Conservation (phyloP, 2,888 invertebrate genomes). For the Cancer borealis region DNA sequence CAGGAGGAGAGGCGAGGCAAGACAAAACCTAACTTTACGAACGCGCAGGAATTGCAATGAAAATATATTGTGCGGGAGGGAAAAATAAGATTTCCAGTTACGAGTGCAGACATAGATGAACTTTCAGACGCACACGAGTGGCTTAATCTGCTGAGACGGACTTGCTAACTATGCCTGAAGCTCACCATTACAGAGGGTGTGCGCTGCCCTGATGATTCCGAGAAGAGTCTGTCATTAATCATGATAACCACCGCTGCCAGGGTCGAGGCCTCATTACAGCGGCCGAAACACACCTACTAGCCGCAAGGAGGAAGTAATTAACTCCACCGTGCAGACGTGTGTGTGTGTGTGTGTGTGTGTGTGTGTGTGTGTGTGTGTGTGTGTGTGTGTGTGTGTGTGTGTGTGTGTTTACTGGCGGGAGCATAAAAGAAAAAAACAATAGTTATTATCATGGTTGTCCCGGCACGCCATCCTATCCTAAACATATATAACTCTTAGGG, state of each 20-base stretch:
- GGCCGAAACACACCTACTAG: not conserved
- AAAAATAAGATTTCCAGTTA: not conserved
- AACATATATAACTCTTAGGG: not conserved
- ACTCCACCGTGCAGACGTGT: not conserved
- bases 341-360: not conserved
- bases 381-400: constrained; percentile 11
- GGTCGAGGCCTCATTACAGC: constrained; percentile 12
- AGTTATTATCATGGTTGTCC: not conserved
- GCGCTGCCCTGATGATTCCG: not conserved
- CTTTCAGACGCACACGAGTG: not conserved
- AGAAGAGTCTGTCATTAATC: constrained; percentile 10
- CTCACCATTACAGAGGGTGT: constrained; percentile 11
- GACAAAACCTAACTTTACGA: not conserved
- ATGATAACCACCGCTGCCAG: constrained; percentile 20
- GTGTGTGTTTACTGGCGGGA: not conserved
- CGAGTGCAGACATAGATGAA: not conserved
- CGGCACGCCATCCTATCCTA: not conserved
- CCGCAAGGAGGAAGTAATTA: constrained; percentile 20
- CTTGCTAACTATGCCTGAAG: not conserved
- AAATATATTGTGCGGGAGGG: not conserved
- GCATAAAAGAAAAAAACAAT: not conserved
- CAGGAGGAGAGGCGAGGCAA: not conserved
- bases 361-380: not conserved
- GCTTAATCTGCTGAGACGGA: not conserved
- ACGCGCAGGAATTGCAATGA: constrained; percentile 3